phyloP scores from a whole-genome alignment of 2,888 invertebrate genomes.

The Cosmia trapezina region DNA sequence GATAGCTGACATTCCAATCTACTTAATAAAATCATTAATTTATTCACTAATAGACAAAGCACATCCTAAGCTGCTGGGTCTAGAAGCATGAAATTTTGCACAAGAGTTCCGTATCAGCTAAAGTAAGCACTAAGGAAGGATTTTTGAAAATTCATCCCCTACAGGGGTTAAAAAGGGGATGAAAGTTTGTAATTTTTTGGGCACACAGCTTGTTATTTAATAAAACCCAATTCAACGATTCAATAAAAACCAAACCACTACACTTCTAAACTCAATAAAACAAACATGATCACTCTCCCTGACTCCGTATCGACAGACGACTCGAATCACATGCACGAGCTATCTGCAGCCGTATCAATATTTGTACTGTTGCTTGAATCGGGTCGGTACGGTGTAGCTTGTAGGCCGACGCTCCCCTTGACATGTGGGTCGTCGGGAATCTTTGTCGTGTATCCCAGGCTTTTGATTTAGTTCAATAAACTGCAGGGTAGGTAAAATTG shows the following conservation, averaged over 20 bases:
- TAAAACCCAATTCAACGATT: not conserved
- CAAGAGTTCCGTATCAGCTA: no score
- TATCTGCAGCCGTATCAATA: constrained; percentile 32
- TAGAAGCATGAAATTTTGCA: no score
- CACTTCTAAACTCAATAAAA: not conserved
- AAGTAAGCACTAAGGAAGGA: not conserved
- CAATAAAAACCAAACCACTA: not conserved
- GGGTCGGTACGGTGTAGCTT: constrained; percentile 15
- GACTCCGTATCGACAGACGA: constrained; percentile 13
- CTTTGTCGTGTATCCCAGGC: constrained; percentile 19
- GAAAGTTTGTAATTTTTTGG: no score
- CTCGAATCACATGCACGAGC: constrained; percentile 34
- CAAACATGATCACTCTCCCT: constrained; percentile 12
- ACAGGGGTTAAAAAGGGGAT: no score
- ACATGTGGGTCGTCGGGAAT: constrained; percentile 37
- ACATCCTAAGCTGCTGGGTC: no score
- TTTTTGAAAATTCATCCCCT: not conserved
- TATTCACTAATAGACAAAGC: no score
- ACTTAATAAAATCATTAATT: no score
- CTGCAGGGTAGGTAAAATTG: not conserved
- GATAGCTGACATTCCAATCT: no score
- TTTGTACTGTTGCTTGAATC: constrained; percentile 30
- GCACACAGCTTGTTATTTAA: not conserved
- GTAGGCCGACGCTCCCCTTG: constrained; percentile 24
- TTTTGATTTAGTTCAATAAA: constrained; percentile 31